A percentile compares a stretch with the other conserved stretches of the same genome.
Evolutionary conservation across 2,888 invertebrate species (phyloP).

Genomic region (Machimus rusticus): DNA sequence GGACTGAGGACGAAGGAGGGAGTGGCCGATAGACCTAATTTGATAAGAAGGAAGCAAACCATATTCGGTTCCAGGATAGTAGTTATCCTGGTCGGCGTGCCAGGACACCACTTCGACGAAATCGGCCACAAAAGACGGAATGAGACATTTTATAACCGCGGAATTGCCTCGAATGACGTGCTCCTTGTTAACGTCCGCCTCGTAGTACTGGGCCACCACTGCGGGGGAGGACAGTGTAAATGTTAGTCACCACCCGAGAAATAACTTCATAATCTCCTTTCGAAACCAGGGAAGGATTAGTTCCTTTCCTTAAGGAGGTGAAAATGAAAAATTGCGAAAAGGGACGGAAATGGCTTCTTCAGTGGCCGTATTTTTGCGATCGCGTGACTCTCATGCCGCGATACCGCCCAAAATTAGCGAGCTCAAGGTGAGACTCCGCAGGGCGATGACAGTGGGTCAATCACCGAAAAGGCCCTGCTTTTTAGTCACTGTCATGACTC

Average conservation of each 20-base stretch:
- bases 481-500: background rate
- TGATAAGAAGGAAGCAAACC: slow-evolving; percentile 58
- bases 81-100: slow-evolving; percentile 79
- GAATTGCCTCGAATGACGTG: slow-evolving; percentile 84
- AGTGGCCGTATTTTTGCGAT: background rate
- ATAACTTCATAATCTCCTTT: background rate
- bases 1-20: background rate
- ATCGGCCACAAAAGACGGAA: slow-evolving; percentile 87
- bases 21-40: background rate
- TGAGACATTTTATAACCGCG: slow-evolving; percentile 81
- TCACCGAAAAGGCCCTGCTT: background rate
- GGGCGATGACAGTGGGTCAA: slow-evolving; percentile 6
- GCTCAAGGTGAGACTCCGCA: background rate
- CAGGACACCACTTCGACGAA: slow-evolving; percentile 83
- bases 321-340: slow-evolving; percentile 13
- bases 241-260: background rate
- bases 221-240: slow-evolving; percentile 43
- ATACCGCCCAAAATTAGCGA: background rate
- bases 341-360: background rate
- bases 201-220: slow-evolving; percentile 84
- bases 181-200: slow-evolving; percentile 85
- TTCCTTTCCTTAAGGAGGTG: background rate
- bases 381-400: background rate
- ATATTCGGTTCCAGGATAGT: slow-evolving; percentile 71
- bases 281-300: background rate